Evolutionary conservation across 2,888 invertebrate species (phyloP).

Genomic region (Timema cristinae): DNA sequence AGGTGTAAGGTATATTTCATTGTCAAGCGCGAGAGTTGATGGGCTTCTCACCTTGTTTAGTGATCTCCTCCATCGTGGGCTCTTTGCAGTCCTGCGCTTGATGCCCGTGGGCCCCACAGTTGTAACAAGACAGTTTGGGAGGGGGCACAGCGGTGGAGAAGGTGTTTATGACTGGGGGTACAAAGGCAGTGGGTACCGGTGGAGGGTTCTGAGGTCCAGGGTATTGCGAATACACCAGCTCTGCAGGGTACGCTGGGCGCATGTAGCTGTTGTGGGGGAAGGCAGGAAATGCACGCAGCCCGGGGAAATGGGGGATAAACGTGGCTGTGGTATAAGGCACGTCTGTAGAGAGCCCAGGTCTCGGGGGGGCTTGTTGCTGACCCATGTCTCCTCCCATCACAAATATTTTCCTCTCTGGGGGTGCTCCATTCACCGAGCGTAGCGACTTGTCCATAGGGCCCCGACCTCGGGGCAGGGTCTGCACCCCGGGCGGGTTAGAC

Average conservation of each 20-base stretch:
- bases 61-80: conserved; percentile 89
- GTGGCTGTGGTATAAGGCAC: conserved; percentile 39
- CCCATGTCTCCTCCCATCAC: conserved; percentile 16
- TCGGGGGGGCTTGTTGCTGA: conserved; percentile 22
- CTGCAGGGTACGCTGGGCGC: conserved; percentile 39
- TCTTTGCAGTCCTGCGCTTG: conserved; percentile 83
- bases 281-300: conserved; percentile 39
- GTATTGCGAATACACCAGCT: conserved; percentile 32
- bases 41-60: conserved; percentile 48
- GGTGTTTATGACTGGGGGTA: conserved; percentile 42
- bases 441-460: conserved; percentile 30
- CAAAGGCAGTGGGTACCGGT: conserved; percentile 39
- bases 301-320: conserved; percentile 42
- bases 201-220: conserved; percentile 39
- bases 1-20: too few relatives aligned
- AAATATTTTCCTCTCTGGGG: conserved; percentile 24
- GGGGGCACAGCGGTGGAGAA: conserved; percentile 52
- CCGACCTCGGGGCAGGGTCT: conserved; percentile 35
- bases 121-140: conserved; percentile 77
- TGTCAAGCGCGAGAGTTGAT: too few relatives aligned
- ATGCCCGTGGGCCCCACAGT: conserved; percentile 84
- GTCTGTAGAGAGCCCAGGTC: conserved; percentile 24
- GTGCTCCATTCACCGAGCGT: conserved; percentile 25
- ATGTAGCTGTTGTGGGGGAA: conserved; percentile 35
- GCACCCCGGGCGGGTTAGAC: conserved; percentile 35